Evolutionary conservation across 1,140 invertebrate species (phyloP).

Genomic region (Calephelis nemesis): DNA sequence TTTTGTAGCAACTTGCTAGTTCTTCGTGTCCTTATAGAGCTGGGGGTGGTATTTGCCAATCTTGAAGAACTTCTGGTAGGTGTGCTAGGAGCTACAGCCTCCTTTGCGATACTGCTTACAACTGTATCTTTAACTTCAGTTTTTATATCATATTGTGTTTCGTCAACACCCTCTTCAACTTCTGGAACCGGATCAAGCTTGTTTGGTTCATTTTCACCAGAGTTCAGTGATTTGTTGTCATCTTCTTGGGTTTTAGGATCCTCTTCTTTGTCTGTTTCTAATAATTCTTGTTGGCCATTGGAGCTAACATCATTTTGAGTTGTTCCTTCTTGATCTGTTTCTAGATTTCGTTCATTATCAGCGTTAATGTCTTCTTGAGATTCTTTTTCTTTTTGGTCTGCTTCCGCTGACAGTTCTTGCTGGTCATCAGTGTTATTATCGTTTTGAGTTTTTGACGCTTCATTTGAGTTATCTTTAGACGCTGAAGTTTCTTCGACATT

Average conservation of each 20-base stretch:
- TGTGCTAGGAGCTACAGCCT: conserved; percentile 32
- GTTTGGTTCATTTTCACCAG: neutral
- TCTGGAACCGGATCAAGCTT: conserved; percentile 2
- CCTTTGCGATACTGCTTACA: neutral
- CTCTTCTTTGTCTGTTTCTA: neutral
- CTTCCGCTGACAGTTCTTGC: too few species aligned
- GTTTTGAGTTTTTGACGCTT: conserved; percentile 1
- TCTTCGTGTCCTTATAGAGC: conserved; percentile 50
- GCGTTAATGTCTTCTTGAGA: neutral
- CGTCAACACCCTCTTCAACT: conserved; percentile 1
- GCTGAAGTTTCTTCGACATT: conserved; percentile 18
- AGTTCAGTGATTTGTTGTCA: too few species aligned
- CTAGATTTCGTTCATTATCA: neutral
- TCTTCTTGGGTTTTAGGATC: neutral
- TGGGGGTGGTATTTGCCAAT: conserved; percentile 44
- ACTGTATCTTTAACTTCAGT: neutral
- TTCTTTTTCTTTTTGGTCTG: neutral
- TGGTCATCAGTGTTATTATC: conserved; percentile 8
- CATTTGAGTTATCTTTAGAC: conserved; percentile 7
- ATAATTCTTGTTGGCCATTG: too few species aligned
- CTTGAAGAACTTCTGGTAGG: conserved; percentile 46
- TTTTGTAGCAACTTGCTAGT: conserved; percentile 44
- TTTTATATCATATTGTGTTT: conserved; percentile 10
- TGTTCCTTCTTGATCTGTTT: neutral
- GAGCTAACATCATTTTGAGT: too few species aligned